A percentile compares a stretch with the other conserved stretches of the same genome.
Evolutionary conservation across 2,888 invertebrate genomes (phyloP).

Genomic region (Dyspetes luteomarginatus): DNA sequence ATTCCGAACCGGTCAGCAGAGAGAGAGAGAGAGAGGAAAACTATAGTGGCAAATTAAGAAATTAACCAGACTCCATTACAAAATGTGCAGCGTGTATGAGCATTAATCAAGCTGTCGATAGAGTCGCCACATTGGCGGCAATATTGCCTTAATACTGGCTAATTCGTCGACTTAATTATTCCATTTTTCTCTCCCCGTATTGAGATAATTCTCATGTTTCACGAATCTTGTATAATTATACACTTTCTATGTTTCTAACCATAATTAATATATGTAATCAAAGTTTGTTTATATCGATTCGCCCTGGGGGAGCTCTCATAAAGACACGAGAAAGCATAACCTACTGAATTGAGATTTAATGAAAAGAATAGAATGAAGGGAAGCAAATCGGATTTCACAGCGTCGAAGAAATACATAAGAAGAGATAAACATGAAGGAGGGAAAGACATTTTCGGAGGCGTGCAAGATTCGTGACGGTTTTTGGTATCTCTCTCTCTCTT

Average conservation of each 20-base stretch:
- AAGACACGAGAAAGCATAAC: conserved; percentile 13
- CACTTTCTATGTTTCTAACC: conserved; percentile 13
- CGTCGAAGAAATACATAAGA: conserved; percentile 18
- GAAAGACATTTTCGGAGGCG: conserved; percentile 47
- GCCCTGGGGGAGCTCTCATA: not conserved
- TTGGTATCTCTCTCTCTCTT: conserved; percentile 38
- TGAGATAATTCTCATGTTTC: not conserved
- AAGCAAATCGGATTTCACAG: conserved; percentile 63
- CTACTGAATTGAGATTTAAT: conserved; percentile 59
- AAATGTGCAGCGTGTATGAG: conserved; percentile 42
- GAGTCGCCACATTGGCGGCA: conserved; percentile 61
- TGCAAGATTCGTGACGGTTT: conserved; percentile 53
- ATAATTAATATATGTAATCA: conserved; percentile 48
- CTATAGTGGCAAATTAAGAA: conserved; percentile 61
- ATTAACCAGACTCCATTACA: conserved; percentile 59
- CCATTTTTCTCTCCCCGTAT: not conserved
- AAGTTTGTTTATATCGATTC: conserved; percentile 30
- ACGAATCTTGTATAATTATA: conserved; percentile 1
- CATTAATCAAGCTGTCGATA: conserved; percentile 69
- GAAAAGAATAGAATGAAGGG: conserved; percentile 60
- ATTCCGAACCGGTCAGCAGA: conserved; percentile 51
- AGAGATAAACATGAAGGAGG: conserved; percentile 16
- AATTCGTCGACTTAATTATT: conserved; percentile 44
- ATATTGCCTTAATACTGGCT: conserved; percentile 39
- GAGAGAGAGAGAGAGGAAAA: conserved; percentile 3